Conservation (phyloP, 2,797 vertebrate genomes). For the Craterocephalus amniculus region DNA sequence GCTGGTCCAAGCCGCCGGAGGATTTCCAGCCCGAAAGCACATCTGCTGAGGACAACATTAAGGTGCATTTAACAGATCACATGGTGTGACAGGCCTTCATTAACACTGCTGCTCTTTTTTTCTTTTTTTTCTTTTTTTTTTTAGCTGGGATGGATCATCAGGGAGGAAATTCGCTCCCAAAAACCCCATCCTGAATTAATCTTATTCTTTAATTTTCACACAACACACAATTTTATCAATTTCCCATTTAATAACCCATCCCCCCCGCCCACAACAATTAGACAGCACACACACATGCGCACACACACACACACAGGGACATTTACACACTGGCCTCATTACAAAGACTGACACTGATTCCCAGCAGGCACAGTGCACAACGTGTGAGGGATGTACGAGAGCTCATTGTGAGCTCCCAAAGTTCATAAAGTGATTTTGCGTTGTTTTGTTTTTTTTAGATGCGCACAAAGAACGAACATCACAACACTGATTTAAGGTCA, state of each 20-base stretch:
- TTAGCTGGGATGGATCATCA: conserved; percentile 36
- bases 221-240: conserved; percentile 56
- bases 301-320: conserved; percentile 16
- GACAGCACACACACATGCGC: conserved; percentile 1
- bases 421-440: conserved; percentile 30
- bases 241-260: conserved; percentile 34
- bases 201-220: conserved; percentile 51
- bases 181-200: conserved; percentile 57
- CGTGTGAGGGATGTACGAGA: conserved; percentile 37
- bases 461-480: conserved; percentile 27
- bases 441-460: background rate
- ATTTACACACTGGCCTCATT: conserved; percentile 32
- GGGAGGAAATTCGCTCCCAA: conserved; percentile 28
- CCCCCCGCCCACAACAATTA: too few relatives aligned
- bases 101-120: conserved; percentile 2
- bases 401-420: conserved; percentile 34
- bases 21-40: conserved; percentile 7
- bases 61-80: conserved; percentile 53
- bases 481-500: conserved; percentile 32
- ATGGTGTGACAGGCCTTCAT: conserved; percentile 58
- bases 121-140: background rate
- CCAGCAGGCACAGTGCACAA: conserved; percentile 52
- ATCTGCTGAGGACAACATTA: conserved; percentile 40
- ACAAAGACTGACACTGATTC: conserved; percentile 42
- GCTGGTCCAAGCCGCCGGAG: conserved; percentile 5